Evolutionary conservation across 2,797 vertebrate species (phyloP).

Genomic region (Brachyalestes nurse): DNA sequence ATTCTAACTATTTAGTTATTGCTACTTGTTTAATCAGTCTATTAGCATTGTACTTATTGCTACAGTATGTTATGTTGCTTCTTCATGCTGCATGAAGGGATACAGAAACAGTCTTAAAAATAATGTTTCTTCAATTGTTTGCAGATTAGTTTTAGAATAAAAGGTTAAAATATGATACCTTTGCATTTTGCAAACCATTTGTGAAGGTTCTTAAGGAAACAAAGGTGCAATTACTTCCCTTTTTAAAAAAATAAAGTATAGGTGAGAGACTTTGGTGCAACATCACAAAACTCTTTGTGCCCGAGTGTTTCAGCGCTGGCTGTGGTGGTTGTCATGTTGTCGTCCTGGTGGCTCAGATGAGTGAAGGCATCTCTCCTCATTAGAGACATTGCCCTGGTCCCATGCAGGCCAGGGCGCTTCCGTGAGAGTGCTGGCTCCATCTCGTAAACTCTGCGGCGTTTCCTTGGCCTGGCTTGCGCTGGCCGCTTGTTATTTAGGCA

Average conservation of each 20-base stretch:
- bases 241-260: neutral
- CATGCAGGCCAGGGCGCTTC: constrained; percentile 54
- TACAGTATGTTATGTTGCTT: no score
- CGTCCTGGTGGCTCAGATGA: constrained; percentile 59
- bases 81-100: no score
- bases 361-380: constrained; percentile 55
- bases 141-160: no score
- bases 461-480: constrained; percentile 33
- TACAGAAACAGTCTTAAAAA: no score
- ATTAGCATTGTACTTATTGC: no score
- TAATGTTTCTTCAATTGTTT: no score
- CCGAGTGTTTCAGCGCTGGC: neutral
- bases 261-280: neutral
- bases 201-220: no score
- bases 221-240: no score
- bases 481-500: constrained; percentile 69
- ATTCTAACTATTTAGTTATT: no score
- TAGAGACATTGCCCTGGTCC: constrained; percentile 59
- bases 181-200: no score
- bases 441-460: constrained; percentile 38
- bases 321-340: constrained; percentile 20
- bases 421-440: neutral
- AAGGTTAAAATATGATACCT: no score
- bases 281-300: neutral
- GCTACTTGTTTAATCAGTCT: no score